Evolutionary conservation across 1,140 invertebrate species (phyloP).

Genomic region (Achroia grisella): DNA sequence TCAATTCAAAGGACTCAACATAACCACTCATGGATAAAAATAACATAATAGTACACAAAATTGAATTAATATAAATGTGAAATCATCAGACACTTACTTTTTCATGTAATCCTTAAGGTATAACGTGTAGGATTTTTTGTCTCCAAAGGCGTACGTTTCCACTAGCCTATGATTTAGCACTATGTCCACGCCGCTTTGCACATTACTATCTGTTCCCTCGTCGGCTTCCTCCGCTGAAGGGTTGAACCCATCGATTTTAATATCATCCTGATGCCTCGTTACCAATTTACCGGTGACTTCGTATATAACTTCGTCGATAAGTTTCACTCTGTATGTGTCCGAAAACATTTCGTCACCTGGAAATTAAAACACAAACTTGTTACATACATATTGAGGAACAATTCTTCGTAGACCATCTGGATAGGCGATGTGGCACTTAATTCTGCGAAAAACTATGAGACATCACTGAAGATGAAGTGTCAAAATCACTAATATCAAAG

Average conservation of each 20-base stretch:
- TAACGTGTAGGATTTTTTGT: conserved; percentile 92
- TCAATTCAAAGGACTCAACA: no score
- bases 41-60: not conserved
- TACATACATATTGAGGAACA: conserved; percentile 4
- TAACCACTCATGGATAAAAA: no score
- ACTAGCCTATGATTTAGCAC: conserved; percentile 93
- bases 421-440: conserved; percentile 52
- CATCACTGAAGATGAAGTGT: conserved; percentile 42
- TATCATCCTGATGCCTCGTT: conserved; percentile 83
- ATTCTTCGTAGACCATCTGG: not conserved
- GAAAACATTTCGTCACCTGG: conserved; percentile 98
- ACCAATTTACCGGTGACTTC: conserved; percentile 95
- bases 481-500: conserved; percentile 50
- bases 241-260: conserved; percentile 90
- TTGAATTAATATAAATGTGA: no score
- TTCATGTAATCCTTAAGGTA: conserved; percentile 99
- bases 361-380: conserved; percentile 22
- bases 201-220: conserved; percentile 85
- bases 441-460: conserved; percentile 24
- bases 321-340: conserved; percentile 95
- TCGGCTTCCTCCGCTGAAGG: conserved; percentile 93
- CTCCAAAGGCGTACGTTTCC: conserved; percentile 89
- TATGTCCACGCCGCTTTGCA: conserved; percentile 91
- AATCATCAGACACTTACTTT: conserved; percentile 78
- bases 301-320: conserved; percentile 94